A percentile compares a stretch with the other conserved stretches of the same genome.
Conservation (phyloP, 2,797 vertebrate genomes). For the Phalanger gymnotis region DNA sequence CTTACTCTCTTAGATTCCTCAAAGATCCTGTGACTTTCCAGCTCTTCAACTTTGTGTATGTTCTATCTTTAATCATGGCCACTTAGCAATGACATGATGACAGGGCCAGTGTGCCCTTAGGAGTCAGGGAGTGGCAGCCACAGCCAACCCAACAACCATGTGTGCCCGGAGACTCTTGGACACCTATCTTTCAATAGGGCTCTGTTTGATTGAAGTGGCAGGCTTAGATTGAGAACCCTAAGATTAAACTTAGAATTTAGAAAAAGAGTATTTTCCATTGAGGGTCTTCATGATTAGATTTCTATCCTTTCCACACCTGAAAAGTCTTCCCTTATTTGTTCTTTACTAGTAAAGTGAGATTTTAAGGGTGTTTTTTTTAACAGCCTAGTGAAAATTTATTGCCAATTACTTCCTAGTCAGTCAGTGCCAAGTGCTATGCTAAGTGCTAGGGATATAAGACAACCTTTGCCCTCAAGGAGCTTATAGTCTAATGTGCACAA, state of each 20-base stretch:
- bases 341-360: slow-evolving; percentile 38
- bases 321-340: slow-evolving; percentile 49
- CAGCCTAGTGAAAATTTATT: neutral
- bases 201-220: neutral
- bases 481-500: neutral
- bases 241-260: neutral
- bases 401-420: neutral
- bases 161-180: neutral
- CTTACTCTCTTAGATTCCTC: neutral
- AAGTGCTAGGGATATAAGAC: no score
- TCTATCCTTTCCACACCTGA: slow-evolving; percentile 32
- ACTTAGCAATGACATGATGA: neutral
- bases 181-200: slow-evolving; percentile 24
- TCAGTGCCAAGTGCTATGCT: neutral
- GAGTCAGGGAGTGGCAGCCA: no score
- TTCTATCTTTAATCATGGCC: neutral
- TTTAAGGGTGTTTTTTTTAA: neutral
- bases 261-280: slow-evolving; percentile 25
- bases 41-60: neutral
- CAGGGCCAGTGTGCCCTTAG: slow-evolving; percentile 21
- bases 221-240: slow-evolving; percentile 19
- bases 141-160: slow-evolving; percentile 24
- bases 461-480: neutral
- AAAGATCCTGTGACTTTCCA: slow-evolving; percentile 27
- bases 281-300: slow-evolving; percentile 7